Evolutionary conservation across 2,113 vertebrate genomes (phyloP).

Genomic region (Spermophilus dauricus): DNA sequence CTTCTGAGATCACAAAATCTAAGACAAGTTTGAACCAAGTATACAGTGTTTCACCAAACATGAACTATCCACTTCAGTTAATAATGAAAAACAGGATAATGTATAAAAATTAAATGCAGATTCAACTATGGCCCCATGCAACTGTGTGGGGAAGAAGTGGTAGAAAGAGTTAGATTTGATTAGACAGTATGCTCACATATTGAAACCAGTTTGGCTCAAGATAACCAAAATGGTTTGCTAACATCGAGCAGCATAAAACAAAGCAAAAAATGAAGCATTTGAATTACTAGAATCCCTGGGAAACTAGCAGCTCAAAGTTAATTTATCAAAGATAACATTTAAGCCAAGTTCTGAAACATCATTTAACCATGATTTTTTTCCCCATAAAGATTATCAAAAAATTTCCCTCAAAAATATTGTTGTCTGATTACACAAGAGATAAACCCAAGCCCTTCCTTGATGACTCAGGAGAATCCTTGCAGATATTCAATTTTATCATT

Average conservation of each 20-base stretch:
- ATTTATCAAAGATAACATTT: conserved; percentile 35
- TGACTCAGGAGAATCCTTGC: not conserved
- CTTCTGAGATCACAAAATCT: not conserved
- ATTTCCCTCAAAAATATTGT: not conserved
- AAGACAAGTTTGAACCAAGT: not conserved
- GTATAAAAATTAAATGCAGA: not conserved
- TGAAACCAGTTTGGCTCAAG: not conserved
- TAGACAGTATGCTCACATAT: not conserved
- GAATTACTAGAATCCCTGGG: not conserved
- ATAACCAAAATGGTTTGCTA: not conserved
- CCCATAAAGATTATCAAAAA: not conserved
- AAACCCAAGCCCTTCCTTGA: not conserved
- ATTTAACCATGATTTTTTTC: not conserved
- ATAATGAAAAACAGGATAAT: not conserved
- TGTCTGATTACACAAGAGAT: not conserved
- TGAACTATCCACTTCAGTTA: not conserved
- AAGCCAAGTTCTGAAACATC: conserved; percentile 28
- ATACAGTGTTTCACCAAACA: not conserved
- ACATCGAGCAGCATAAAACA: not conserved
- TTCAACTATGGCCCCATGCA: not conserved
- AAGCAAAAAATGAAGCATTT: not conserved
- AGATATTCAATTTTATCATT: not conserved
- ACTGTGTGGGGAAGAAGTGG: no score
- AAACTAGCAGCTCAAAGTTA: conserved; percentile 23
- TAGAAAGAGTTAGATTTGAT: not conserved